Percentiles rank a stretch among this genome's conserved stretches.
Evolutionary conservation across 2,888 invertebrate species (phyloP).

Genomic region (Scrobipalpa atriplicella): DNA sequence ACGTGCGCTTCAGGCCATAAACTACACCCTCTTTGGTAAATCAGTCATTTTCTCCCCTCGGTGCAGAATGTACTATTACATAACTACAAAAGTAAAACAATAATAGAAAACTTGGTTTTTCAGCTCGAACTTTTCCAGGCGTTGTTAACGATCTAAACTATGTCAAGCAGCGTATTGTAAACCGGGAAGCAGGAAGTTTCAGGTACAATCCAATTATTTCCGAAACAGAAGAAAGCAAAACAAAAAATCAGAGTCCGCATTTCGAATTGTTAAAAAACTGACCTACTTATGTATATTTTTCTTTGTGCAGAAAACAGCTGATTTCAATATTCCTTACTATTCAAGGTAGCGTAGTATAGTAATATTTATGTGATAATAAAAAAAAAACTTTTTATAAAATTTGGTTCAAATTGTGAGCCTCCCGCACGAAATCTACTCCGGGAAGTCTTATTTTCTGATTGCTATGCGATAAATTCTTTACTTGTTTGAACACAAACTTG

Average conservation of each 20-base stretch:
- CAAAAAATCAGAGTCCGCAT: background rate
- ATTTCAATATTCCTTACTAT: too few species aligned
- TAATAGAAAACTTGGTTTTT: background rate
- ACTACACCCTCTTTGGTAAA: too few species aligned
- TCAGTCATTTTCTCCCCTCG: too few species aligned
- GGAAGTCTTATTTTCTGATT: too few species aligned
- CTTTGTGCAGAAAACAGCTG: too few species aligned
- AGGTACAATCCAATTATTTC: conserved; percentile 19
- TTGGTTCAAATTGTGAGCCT: too few species aligned
- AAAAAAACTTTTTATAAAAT: background rate
- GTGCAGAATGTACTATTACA: too few species aligned
- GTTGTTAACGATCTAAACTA: conserved; percentile 4
- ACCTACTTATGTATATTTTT: background rate
- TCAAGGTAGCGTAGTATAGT: too few species aligned
- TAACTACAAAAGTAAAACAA: background rate
- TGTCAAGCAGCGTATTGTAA: conserved; percentile 16
- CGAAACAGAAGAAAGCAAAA: background rate
- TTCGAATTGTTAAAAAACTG: background rate
- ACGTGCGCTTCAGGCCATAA: too few species aligned
- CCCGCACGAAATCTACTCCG: too few species aligned
- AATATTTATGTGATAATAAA: too few species aligned
- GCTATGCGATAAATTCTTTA: background rate
- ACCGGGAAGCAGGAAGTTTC: background rate
- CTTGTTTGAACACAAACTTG: background rate
- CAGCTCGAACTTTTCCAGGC: conserved; percentile 11